phyloP scores from a whole-genome alignment of 2,797 vertebrate species.

The Threskiornis aethiopicus region DNA sequence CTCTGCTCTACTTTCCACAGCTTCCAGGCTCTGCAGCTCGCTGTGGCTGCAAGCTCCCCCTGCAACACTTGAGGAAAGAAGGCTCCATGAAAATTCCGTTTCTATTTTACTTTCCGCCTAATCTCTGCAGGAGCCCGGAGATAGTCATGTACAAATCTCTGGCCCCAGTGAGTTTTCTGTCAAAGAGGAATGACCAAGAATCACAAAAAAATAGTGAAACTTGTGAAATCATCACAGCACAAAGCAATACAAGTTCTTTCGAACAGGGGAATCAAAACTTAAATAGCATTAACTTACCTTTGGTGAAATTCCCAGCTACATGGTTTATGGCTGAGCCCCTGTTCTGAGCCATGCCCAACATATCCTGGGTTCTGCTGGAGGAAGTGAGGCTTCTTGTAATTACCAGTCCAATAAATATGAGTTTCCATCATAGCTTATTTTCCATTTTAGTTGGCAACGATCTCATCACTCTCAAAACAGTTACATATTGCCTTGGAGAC shows the following conservation, averaged over 20 bases:
- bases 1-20: background rate
- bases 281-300: background rate
- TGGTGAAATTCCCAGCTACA: background rate
- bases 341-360: background rate
- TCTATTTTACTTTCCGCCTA: background rate
- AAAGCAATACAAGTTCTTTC: background rate
- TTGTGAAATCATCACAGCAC: background rate
- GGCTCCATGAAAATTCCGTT: background rate
- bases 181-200: background rate
- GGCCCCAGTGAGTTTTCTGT: background rate
- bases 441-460: background rate
- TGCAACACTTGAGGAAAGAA: background rate
- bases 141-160: background rate
- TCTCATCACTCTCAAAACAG: conserved; percentile 6
- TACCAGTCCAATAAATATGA: background rate
- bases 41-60: background rate
- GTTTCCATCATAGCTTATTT: background rate
- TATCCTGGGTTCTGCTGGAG: background rate
- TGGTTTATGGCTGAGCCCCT: background rate
- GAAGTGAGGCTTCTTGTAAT: background rate
- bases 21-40: background rate
- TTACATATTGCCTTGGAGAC: conserved; percentile 36
- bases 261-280: background rate
- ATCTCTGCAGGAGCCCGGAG: background rate
- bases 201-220: background rate